Percentiles rank a stretch among this genome's conserved stretches.
These are phyloP conservation scores for Melitaea athalia DNA, from an alignment of 2,888 invertebrate species.

Conservation along the genomic window DNA sequence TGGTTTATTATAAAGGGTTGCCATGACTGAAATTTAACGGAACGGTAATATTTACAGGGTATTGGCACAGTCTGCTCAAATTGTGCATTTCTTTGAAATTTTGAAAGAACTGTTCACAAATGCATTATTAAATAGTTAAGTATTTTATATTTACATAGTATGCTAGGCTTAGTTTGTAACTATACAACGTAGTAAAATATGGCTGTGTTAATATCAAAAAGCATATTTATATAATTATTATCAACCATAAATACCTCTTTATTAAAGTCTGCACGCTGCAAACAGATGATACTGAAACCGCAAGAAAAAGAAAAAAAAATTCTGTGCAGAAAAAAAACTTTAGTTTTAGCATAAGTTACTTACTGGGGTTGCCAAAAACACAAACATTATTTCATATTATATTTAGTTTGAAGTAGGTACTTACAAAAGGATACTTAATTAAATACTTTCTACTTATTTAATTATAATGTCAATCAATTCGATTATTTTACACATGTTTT, in stretches of 20 bases:
- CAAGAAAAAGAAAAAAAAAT: conserved; percentile 41
- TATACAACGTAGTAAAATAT: conserved; percentile 61
- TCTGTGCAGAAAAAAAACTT: conserved; percentile 29
- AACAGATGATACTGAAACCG: conserved; percentile 54
- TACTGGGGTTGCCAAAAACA: conserved; percentile 26
- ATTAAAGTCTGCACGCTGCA: conserved; percentile 63
- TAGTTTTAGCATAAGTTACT: conserved; percentile 23
- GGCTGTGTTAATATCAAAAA: conserved; percentile 81
- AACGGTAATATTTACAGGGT: conserved; percentile 53
- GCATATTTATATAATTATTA: conserved; percentile 67
- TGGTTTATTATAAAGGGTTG: conserved; percentile 44
- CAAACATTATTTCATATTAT: background rate
- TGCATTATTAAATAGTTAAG: conserved; percentile 49
- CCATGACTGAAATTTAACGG: conserved; percentile 48
- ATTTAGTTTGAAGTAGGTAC: background rate
- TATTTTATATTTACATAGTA: conserved; percentile 45
- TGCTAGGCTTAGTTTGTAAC: conserved; percentile 45
- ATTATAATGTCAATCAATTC: background rate
- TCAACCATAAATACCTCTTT: conserved; percentile 78
- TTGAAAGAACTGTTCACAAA: conserved; percentile 51
- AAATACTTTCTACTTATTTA: background rate
- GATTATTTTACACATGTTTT: background rate
- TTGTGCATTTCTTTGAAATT: conserved; percentile 48
- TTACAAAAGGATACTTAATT: conserved; percentile 1
- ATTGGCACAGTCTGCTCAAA: conserved; percentile 61